Conservation (phyloP, 2,888 invertebrate species). For the Cyclophora punctaria region DNA sequence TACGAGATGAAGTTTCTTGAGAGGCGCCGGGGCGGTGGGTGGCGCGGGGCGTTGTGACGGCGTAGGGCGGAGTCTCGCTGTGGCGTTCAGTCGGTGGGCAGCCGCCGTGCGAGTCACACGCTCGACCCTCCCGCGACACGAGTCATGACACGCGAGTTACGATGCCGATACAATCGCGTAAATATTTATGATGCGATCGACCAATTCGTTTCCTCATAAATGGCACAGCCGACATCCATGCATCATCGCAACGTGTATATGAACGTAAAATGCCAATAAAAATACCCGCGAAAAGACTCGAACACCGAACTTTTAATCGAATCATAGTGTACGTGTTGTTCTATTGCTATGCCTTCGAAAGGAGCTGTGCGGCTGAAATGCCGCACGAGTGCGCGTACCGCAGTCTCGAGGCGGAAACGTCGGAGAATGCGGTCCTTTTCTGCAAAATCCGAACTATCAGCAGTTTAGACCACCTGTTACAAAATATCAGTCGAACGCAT, state of each 20-base stretch:
- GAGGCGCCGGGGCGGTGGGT: constrained; percentile 56
- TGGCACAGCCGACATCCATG: constrained; percentile 61
- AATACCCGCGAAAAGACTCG: constrained; percentile 61
- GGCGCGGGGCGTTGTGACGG: constrained; percentile 53
- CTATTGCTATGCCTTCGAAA: constrained; percentile 60
- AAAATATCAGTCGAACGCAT: constrained; percentile 80
- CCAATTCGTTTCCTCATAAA: constrained; percentile 58
- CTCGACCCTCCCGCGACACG: constrained; percentile 32
- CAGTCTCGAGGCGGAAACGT: constrained; percentile 72
- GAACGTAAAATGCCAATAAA: constrained; percentile 70
- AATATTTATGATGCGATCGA: constrained; percentile 69
- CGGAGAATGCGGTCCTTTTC: constrained; percentile 74
- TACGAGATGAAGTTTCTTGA: constrained; percentile 70
- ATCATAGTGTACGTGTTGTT: constrained; percentile 71
- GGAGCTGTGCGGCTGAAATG: constrained; percentile 60
- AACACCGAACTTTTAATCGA: constrained; percentile 65
- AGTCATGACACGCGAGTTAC: constrained; percentile 63
- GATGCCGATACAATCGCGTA: constrained; percentile 58
- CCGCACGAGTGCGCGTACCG: constrained; percentile 84
- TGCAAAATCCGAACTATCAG: constrained; percentile 84
- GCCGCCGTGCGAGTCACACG: constrained; percentile 56
- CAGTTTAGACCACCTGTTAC: constrained; percentile 79
- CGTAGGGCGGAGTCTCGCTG: constrained; percentile 60
- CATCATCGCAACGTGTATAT: constrained; percentile 46
- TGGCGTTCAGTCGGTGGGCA: constrained; percentile 69